Evolutionary conservation across 2,888 invertebrate genomes (phyloP).

Genomic region (Drosophila formosana): DNA sequence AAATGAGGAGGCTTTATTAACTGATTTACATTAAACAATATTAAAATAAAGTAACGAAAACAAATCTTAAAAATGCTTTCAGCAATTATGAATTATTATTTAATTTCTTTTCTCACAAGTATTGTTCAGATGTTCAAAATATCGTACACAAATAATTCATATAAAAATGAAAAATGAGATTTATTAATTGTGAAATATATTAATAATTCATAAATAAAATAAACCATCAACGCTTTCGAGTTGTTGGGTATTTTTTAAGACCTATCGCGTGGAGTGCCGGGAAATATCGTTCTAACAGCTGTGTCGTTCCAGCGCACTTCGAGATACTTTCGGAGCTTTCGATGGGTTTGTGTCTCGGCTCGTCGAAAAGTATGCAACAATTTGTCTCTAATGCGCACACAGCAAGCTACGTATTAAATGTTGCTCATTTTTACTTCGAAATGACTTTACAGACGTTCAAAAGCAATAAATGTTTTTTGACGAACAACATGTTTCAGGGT

Average conservation of each 20-base stretch:
- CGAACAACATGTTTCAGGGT: constrained; percentile 19
- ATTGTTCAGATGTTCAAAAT: too few species aligned
- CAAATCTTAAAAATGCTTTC: too few species aligned
- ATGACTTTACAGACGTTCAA: neutral
- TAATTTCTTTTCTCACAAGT: neutral
- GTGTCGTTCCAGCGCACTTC: constrained; percentile 5
- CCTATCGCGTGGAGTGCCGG: constrained; percentile 18
- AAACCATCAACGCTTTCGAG: too few species aligned
- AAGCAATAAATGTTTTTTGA: neutral
- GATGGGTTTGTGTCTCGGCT: constrained; percentile 26
- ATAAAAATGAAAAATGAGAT: neutral
- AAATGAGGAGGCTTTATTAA: too few species aligned
- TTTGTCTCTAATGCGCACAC: neutral
- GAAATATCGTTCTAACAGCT: constrained; percentile 25
- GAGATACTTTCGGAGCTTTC: constrained; percentile 21
- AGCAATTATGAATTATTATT: too few species aligned
- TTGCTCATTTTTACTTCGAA: neutral
- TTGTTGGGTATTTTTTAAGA: constrained; percentile 42
- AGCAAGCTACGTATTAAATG: constrained; percentile 22
- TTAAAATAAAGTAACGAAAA: too few species aligned
- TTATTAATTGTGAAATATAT: neutral
- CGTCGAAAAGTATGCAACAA: neutral
- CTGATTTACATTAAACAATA: too few species aligned
- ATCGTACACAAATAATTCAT: too few species aligned
- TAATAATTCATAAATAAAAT: neutral